Evolutionary conservation across 1,140 invertebrate genomes (phyloP).

Genomic region (Archivesica marissinica): DNA sequence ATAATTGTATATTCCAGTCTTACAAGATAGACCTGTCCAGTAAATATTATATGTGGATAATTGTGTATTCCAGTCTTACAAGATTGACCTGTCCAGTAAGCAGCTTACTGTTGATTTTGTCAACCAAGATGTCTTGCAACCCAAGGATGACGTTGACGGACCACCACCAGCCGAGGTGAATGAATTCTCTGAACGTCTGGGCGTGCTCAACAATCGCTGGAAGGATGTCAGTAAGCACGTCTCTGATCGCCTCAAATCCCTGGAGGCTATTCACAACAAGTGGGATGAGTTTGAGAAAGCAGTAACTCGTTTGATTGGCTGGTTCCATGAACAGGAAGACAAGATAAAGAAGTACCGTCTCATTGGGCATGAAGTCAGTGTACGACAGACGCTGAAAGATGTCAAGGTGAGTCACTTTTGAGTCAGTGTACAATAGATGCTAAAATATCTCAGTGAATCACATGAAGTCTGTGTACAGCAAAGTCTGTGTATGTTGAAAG

Average conservation of each 20-base stretch:
- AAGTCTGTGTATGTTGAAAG: no score
- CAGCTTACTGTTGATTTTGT: conserved; percentile 82
- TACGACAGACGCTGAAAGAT: conserved; percentile 79
- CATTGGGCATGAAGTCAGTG: conserved; percentile 79
- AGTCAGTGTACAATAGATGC: no score
- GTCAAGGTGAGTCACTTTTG: conserved; percentile 80
- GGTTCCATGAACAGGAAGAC: conserved; percentile 80
- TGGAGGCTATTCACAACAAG: conserved; percentile 74
- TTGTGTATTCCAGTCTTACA: conserved; percentile 74
- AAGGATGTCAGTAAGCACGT: conserved; percentile 71
- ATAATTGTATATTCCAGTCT: conserved; percentile 66
- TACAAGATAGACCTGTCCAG: conserved; percentile 81
- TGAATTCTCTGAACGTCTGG: conserved; percentile 79
- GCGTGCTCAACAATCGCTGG: conserved; percentile 78
- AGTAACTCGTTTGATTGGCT: conserved; percentile 69
- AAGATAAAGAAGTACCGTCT: conserved; percentile 77
- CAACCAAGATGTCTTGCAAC: conserved; percentile 77
- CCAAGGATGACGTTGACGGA: conserved; percentile 54
- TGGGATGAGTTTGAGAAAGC: conserved; percentile 80
- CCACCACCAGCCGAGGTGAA: conserved; percentile 60
- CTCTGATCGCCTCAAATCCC: conserved; percentile 72
- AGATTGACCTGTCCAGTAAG: conserved; percentile 79
- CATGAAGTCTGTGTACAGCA: no score
- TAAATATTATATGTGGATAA: conserved; percentile 68
- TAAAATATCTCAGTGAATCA: no score